Evolutionary conservation across 2,888 invertebrate species (phyloP).

Genomic region (Drosophila cracens): DNA sequence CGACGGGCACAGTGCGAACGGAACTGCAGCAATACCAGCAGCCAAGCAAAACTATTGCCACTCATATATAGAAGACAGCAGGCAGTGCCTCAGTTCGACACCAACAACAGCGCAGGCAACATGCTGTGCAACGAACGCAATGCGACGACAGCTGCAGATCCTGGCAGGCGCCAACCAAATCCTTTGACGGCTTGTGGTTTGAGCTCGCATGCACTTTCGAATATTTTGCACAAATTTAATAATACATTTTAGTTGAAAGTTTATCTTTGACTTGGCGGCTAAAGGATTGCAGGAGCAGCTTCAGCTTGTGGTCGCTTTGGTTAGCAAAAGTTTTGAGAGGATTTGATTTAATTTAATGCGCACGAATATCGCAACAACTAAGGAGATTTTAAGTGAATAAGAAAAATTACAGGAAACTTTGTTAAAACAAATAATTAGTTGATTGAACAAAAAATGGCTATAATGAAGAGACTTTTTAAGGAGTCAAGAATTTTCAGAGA

Average conservation of each 20-base stretch:
- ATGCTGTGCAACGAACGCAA: slow-evolving; percentile 54
- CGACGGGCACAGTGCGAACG: slow-evolving; percentile 84
- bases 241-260: slow-evolving; percentile 74
- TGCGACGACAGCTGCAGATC: slow-evolving; percentile 39
- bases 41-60: slow-evolving; percentile 63
- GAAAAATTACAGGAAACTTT: not conserved
- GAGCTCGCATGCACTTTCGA: slow-evolving; percentile 33
- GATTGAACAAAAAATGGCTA: not conserved
- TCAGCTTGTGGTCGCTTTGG: slow-evolving; percentile 41
- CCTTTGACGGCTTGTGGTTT: slow-evolving; percentile 31
- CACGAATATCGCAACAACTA: slow-evolving; percentile 17
- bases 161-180: slow-evolving; percentile 42
- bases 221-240: slow-evolving; percentile 70
- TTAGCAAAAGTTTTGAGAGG: slow-evolving; percentile 26
- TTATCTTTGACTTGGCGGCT: slow-evolving; percentile 62
- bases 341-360: slow-evolving; percentile 29
- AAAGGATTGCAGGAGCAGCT: slow-evolving; percentile 7
- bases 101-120: slow-evolving; percentile 20
- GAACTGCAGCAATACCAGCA: slow-evolving; percentile 78
- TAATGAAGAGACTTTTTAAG: not conserved
- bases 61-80: slow-evolving; percentile 60
- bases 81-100: slow-evolving; percentile 34
- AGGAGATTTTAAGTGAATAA: not conserved
- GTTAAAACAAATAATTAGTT: not conserved
- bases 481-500: not conserved